Evolutionary conservation across 1,140 invertebrate genomes (phyloP).

Genomic region (Scaptomyza montana): DNA sequence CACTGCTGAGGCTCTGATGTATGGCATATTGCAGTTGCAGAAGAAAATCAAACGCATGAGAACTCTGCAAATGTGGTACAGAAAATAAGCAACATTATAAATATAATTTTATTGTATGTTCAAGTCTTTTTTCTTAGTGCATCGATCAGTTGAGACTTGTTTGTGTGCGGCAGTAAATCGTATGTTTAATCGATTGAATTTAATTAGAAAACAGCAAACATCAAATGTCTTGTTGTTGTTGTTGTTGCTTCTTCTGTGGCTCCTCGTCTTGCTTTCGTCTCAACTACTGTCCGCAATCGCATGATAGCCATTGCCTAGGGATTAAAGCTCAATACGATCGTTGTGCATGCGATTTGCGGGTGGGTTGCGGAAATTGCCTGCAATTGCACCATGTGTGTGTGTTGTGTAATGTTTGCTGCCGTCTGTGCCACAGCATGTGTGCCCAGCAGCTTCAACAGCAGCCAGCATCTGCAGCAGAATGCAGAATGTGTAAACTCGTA

Average conservation of each 20-base stretch:
- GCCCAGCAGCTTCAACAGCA: slow-evolving; percentile 8
- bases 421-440: slow-evolving; percentile 47
- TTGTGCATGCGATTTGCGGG: slow-evolving; percentile 64
- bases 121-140: neutral
- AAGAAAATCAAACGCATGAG: slow-evolving; percentile 97
- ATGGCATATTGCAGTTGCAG: slow-evolving; percentile 96
- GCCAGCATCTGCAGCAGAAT: neutral
- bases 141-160: slow-evolving; percentile 20
- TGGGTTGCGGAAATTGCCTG: neutral
- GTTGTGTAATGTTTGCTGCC: slow-evolving; percentile 42
- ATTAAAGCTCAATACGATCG: slow-evolving; percentile 71
- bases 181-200: slow-evolving; percentile 71
- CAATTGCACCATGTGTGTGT: slow-evolving; percentile 5
- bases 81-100: slow-evolving; percentile 86
- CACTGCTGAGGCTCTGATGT: slow-evolving; percentile 97
- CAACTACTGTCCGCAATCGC: slow-evolving; percentile 48
- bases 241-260: neutral
- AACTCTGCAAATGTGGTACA: slow-evolving; percentile 94
- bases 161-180: slow-evolving; percentile 62
- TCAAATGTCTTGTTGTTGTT: slow-evolving; percentile 41
- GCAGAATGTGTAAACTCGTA: slow-evolving; percentile 22
- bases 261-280: slow-evolving; percentile 8
- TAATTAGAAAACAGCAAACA: slow-evolving; percentile 70
- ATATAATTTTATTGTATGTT: neutral
- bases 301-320: slow-evolving; percentile 58